Base-by-base conservation (phyloP, 2,888 invertebrate genomes). In the Brenthis hecate region DNA sequence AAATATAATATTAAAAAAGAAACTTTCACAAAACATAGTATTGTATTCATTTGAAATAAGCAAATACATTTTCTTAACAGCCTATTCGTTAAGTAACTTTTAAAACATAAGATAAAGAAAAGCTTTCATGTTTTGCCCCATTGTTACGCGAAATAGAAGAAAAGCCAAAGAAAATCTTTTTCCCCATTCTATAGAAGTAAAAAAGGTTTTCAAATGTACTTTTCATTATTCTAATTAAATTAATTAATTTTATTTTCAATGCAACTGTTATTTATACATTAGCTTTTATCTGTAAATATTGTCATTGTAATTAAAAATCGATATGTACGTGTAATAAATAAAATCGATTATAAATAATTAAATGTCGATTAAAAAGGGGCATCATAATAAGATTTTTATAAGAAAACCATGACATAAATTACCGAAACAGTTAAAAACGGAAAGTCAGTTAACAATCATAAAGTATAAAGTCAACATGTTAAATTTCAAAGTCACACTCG, bases 101-200 rank as follows among this genome's bases (percentile, higher is more conserved):
- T 62, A 62, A 62, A 62, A 62, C 62, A 62, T 62, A 8, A 62
- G 16, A 61, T 61, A 28, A 60, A 60, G 23, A 43, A 54, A 36
- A 50, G 47, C 47, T 56, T 61, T 54, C 23, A 56, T 51, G 65
- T 78, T 77, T 78, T 71, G 73, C 62, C 61, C 75, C 70, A 77
- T 79, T 79, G 79, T 79, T 74, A 76, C 77, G 78, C 72, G 71
- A 75, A 77, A 72, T 75, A 72, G 66, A 72, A 75, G 75, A 69
- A 73, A 50, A 54, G 53, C 48, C n/a, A 28, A 65, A 57, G 62
- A 56, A 60, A 50, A 62, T 66, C 70, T 74, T 75, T 75, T 73
- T 74, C 69, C 69, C 73, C 70, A 32, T 28, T 60, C 56, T 36
- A 62, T 47, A 64, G 43, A 60, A 53, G 54, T 61, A 32, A 56